These are phyloP conservation scores for Helostoma temminkii DNA, from an alignment of 2,797 vertebrate genomes.

Conservation along the genomic window DNA sequence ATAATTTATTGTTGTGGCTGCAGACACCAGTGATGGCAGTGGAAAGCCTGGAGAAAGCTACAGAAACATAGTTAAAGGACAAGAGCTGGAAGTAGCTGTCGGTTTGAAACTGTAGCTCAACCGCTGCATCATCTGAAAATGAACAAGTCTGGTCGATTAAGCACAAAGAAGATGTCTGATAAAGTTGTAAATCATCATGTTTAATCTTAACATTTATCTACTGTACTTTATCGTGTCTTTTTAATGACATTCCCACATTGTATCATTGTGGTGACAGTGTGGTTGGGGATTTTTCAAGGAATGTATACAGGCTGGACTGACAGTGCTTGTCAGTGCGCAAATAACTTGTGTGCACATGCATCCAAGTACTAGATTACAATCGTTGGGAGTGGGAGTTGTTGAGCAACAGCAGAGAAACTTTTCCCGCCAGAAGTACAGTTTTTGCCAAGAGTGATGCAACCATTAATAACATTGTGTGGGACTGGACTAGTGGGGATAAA, in stretches of 20 bases:
- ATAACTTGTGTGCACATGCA: slow-evolving; percentile 15
- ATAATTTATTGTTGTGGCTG: too few relatives aligned
- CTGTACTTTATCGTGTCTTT: neutral
- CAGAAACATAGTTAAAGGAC: too few relatives aligned
- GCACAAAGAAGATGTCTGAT: too few relatives aligned
- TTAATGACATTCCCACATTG: neutral
- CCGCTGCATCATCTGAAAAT: too few relatives aligned
- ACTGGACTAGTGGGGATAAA: fast-evolving
- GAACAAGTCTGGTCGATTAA: too few relatives aligned
- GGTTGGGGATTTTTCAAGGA: slow-evolving; percentile 14
- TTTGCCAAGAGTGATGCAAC: slow-evolving; percentile 38
- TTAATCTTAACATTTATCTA: neutral
- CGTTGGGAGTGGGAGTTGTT: slow-evolving; percentile 8
- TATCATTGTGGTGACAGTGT: neutral
- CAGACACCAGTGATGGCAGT: too few relatives aligned
- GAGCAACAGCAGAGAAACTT: neutral
- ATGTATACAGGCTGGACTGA: neutral
- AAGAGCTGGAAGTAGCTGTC: too few relatives aligned
- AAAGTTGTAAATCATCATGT: neutral
- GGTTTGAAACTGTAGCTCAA: too few relatives aligned
- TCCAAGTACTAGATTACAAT: slow-evolving; percentile 2
- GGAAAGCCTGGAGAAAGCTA: too few relatives aligned
- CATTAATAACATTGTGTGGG: neutral
- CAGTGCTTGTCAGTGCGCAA: neutral
- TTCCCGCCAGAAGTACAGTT: neutral